A percentile compares a stretch with the other conserved stretches of the same genome.
Conservation (phyloP, 1,140 invertebrate species). For the Heliothis virescens region DNA sequence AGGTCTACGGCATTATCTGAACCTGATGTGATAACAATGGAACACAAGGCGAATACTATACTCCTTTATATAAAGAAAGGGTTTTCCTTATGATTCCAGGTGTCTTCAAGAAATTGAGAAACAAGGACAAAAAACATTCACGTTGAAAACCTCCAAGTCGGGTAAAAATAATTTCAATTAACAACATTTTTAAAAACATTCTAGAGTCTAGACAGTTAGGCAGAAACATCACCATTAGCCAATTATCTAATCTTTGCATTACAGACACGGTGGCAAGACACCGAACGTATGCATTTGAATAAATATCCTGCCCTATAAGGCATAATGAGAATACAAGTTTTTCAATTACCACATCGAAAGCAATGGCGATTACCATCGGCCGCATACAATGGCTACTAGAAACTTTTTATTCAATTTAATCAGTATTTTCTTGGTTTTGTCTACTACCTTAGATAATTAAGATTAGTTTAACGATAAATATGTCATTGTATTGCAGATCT, state of each 20-base stretch:
- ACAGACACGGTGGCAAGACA: background rate
- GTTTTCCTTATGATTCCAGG: too few species aligned
- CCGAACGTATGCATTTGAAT: conserved; percentile 29
- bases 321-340: conserved; percentile 35
- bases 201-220: background rate
- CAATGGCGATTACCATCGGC: background rate
- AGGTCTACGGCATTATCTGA: too few species aligned
- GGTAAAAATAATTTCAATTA: too few species aligned
- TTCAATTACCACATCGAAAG: background rate
- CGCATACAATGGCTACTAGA: conserved; percentile 2
- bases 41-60: too few species aligned
- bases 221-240: background rate
- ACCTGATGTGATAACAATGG: too few species aligned
- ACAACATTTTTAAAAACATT: too few species aligned
- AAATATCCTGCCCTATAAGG: conserved; percentile 20
- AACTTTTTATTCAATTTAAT: background rate
- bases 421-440: background rate
- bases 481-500: background rate
- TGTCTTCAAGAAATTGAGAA: too few species aligned
- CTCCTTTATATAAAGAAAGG: too few species aligned
- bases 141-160: too few species aligned
- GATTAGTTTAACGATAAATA: background rate
- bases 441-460: background rate
- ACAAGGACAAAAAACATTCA: too few species aligned
- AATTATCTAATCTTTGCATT: conserved; percentile 1